phyloP scores from a whole-genome alignment of 2,888 invertebrate genomes.

The Scaptomyza tumidula region DNA sequence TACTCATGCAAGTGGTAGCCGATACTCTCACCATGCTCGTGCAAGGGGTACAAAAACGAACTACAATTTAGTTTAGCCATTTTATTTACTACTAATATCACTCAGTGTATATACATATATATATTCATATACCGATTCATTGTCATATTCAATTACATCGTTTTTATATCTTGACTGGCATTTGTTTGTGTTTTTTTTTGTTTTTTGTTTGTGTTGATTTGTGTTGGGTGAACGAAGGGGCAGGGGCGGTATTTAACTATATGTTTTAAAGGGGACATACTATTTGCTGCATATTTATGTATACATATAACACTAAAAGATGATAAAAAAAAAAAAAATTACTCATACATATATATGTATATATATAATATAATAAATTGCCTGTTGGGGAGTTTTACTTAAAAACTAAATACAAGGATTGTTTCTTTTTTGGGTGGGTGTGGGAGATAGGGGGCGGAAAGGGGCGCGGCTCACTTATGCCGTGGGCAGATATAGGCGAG shows the following conservation, averaged over 20 bases:
- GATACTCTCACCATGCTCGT: not conserved
- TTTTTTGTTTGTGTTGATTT: conserved; percentile 13
- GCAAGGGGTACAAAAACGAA: not conserved
- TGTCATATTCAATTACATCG: conserved; percentile 45
- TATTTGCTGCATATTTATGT: conserved; percentile 8
- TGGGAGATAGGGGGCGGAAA: not conserved
- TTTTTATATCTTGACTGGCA: conserved; percentile 33
- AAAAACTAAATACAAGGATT: conserved; percentile 70
- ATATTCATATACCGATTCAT: conserved; percentile 59
- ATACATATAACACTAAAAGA: conserved; percentile 70
- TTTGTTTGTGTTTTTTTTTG: conserved; percentile 7
- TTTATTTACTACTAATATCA: conserved; percentile 80
- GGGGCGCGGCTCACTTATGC: conserved; percentile 53
- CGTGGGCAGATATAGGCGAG: conserved; percentile 75
- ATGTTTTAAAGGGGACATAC: conserved; percentile 36
- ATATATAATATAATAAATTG: conserved; percentile 34
- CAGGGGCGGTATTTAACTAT: not conserved
- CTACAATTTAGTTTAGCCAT: conserved; percentile 65
- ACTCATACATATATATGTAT: conserved; percentile 31
- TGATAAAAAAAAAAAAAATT: conserved; percentile 66
- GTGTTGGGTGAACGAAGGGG: conserved; percentile 1
- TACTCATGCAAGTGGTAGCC: not conserved
- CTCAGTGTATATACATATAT: conserved; percentile 79
- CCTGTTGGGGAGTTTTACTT: conserved; percentile 63
- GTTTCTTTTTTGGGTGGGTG: conserved; percentile 24